Evolutionary conservation across 2,888 invertebrate species (phyloP), one percentile per base, ranked within the genome.

Genomic region (Drosophila niveifrons): DNA sequence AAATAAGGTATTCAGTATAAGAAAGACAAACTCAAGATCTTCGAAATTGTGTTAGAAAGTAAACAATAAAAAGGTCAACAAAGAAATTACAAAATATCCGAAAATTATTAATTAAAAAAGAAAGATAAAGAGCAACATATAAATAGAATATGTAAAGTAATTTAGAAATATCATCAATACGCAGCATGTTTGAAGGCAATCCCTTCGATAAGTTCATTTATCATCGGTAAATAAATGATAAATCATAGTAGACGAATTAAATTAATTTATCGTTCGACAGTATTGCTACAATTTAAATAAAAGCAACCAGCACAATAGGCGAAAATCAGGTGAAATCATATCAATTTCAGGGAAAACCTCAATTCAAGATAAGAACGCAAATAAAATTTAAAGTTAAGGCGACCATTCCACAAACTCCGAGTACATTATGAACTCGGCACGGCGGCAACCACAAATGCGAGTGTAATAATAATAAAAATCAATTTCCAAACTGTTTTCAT

Each of bases 381-480:
- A 31, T 23, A 48, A 48, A 13, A 51, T 13, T 51, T 11, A 50
- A 50, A 29, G 43, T n/a, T 9, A 29, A 6, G 4, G 36, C 36
- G 36, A 15, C 28, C 57, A 28, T 36, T 55, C 31, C 3, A 2
- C 43, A 31, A 23, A 39, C 39, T 41, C 9, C 9, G 23, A 44
- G 36, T 13, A 17, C 36, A 41, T 18, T 29, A 31, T 17, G 23
- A 36, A 15, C 17, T 8, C 3, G 34, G 23, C 3, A 10, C 10
- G 18, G 8, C n/a, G 31, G 10, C 7, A 34, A 15, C 39, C 36
- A 36, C 36, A 36, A 1, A 36, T 36, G 36, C 36, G 31, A 31
- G 31, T 31, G 36, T 36, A n/a, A n/a, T 36, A 36, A 28, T 41
- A 53, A 44, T 36, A 52, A 52, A 61, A 72, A 66, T 70, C 34